Evolutionary conservation across 2,797 vertebrate species (phyloP).

Genomic region (Cottoperca gobio): DNA sequence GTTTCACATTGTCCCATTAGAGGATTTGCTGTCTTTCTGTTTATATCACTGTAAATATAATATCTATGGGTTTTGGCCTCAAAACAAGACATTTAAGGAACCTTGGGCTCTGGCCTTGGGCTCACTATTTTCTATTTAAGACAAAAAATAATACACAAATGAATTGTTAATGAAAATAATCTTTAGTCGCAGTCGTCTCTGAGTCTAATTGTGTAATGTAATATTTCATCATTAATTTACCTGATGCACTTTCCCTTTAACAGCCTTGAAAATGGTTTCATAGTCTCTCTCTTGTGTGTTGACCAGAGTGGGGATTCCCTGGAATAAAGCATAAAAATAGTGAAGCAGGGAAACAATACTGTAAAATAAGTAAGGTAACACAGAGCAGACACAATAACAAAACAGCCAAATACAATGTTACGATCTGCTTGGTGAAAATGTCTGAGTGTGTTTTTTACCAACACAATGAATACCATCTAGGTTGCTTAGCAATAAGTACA

Average conservation of each 20-base stretch:
- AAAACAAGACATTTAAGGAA: too few relatives aligned
- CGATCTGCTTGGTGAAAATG: background rate
- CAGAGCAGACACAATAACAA: background rate
- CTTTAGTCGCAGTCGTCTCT: too few relatives aligned
- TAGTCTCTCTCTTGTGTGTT: slow-evolving; percentile 88
- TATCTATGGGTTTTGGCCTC: too few relatives aligned
- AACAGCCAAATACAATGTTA: background rate
- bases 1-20: background rate
- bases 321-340: slow-evolving; percentile 22
- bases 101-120: too few relatives aligned
- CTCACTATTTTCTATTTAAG: background rate
- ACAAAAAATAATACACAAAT: background rate
- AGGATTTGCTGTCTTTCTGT: background rate
- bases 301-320: slow-evolving; percentile 91
- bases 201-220: background rate
- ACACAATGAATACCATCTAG: background rate
- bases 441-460: background rate
- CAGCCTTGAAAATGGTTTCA: slow-evolving; percentile 83
- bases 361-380: background rate
- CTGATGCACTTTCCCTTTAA: slow-evolving; percentile 86
- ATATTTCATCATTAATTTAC: slow-evolving; percentile 69
- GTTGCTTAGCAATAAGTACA: background rate
- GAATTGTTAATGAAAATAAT: background rate
- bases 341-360: background rate
- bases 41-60: background rate